Conservation (phyloP, 2,113 vertebrate species). For the Uropsilus gracilis region DNA sequence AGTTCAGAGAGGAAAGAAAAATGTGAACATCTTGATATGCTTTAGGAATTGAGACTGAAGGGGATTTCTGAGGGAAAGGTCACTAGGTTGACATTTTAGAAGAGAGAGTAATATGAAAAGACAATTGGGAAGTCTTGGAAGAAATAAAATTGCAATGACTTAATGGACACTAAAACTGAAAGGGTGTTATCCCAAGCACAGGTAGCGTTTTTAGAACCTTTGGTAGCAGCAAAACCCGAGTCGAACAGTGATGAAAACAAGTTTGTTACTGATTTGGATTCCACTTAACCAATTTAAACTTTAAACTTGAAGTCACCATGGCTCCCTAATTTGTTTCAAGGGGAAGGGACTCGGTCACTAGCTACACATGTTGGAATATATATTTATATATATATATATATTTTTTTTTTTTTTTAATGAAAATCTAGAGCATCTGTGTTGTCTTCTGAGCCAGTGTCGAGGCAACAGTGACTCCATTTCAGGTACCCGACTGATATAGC, state of each 20-base stretch:
- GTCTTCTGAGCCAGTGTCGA: background rate
- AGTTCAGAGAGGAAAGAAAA: constrained; percentile 26
- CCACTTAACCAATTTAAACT: background rate
- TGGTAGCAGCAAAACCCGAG: background rate
- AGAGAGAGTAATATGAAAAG: constrained; percentile 11
- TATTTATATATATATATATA: too few relatives aligned
- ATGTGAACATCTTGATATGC: background rate
- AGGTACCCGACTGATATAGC: background rate
- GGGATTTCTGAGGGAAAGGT: background rate
- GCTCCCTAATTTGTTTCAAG: background rate
- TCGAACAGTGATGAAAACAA: background rate
- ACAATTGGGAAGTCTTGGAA: background rate
- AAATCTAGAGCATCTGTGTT: background rate
- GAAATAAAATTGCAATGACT: background rate
- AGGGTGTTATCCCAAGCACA: background rate
- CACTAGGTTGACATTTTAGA: background rate
- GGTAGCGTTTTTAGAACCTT: background rate
- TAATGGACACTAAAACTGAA: background rate
- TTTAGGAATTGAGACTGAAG: background rate
- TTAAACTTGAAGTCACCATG: background rate
- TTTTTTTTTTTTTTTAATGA: too few relatives aligned
- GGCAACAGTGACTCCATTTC: background rate
- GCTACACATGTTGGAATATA: background rate
- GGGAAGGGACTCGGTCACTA: background rate
- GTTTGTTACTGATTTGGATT: background rate